phyloP scores from a whole-genome alignment of 2,888 invertebrate genomes.

The Drosophila multiciliata region DNA sequence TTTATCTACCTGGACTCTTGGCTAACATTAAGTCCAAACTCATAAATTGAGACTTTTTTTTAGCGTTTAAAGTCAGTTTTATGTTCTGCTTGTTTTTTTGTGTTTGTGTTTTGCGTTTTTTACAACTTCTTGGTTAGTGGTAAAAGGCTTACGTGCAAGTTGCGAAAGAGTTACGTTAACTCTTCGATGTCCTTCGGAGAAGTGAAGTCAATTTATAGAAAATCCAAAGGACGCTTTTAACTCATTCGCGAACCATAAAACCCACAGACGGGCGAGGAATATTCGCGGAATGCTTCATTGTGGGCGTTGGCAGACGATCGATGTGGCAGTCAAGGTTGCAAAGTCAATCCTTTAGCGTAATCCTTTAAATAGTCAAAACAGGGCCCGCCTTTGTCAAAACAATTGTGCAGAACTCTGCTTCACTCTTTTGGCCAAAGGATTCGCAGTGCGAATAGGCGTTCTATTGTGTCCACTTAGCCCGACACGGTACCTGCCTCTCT shows the following conservation, averaged over 20 bases:
- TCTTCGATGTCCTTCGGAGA: slow-evolving; percentile 70
- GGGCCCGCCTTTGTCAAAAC: slow-evolving; percentile 83
- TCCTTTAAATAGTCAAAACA: slow-evolving; percentile 85
- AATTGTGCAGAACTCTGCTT: slow-evolving; percentile 57
- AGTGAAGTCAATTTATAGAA: slow-evolving; percentile 57
- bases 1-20: slow-evolving; percentile 31
- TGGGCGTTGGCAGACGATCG: slow-evolving; percentile 57
- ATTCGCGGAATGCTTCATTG: slow-evolving; percentile 70
- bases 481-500: slow-evolving; percentile 60
- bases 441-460: slow-evolving; percentile 71
- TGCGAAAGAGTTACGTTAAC: slow-evolving; percentile 83
- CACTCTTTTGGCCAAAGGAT: slow-evolving; percentile 66
- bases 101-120: slow-evolving; percentile 20
- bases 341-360: slow-evolving; percentile 85
- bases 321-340: slow-evolving; percentile 73
- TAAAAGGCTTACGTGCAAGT: slow-evolving; percentile 69
- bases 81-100: neutral
- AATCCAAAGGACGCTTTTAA: slow-evolving; percentile 62
- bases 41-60: slow-evolving; percentile 14
- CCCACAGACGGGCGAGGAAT: slow-evolving; percentile 27
- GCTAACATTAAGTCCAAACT: slow-evolving; percentile 40
- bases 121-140: slow-evolving; percentile 45
- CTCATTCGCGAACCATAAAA: slow-evolving; percentile 74
- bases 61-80: slow-evolving; percentile 28
- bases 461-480: slow-evolving; percentile 68